Conservation (phyloP, 1,140 invertebrate genomes). For the Lerema accius region DNA sequence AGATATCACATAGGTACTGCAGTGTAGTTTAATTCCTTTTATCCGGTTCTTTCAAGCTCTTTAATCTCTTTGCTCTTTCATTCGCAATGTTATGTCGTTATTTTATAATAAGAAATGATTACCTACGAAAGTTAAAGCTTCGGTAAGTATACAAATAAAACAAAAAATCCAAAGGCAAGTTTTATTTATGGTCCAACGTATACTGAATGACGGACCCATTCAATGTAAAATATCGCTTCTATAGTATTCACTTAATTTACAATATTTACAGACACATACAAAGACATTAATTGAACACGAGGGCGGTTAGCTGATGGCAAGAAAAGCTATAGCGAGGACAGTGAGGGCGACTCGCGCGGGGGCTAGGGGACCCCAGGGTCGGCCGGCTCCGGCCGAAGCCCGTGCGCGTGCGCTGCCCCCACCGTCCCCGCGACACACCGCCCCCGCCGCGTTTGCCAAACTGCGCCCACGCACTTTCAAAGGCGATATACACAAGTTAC, state of each 20-base stretch:
- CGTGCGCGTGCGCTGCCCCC: conserved; percentile 69
- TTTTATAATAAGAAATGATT: not conserved
- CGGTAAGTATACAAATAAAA: conserved; percentile 24
- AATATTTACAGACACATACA: conserved; percentile 78
- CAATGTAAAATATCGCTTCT: conserved; percentile 78
- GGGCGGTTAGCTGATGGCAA: conserved; percentile 67
- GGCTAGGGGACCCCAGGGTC: conserved; percentile 41
- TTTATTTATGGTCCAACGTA: conserved; percentile 80
- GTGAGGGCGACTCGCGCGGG: conserved; percentile 51
- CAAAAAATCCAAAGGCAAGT: conserved; percentile 72
- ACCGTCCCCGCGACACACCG: conserved; percentile 77
- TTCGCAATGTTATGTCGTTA: not conserved
- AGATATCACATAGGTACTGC: not conserved
- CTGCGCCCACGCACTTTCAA: conserved; percentile 90
- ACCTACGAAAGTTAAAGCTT: not conserved
- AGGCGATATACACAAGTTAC: conserved; percentile 93
- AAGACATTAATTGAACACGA: conserved; percentile 67
- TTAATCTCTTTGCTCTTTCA: not conserved
- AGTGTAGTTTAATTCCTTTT: not conserved
- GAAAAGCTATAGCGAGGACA: conserved; percentile 57
- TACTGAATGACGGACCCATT: conserved; percentile 80
- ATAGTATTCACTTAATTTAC: conserved; percentile 70
- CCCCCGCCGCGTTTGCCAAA: conserved; percentile 87
- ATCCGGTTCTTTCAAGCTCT: not conserved
- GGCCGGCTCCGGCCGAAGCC: conserved; percentile 60